Percentiles rank a stretch among this genome's conserved stretches.
Evolutionary conservation across 2,888 invertebrate species (phyloP).

Genomic region (Rhagonycha lutea): DNA sequence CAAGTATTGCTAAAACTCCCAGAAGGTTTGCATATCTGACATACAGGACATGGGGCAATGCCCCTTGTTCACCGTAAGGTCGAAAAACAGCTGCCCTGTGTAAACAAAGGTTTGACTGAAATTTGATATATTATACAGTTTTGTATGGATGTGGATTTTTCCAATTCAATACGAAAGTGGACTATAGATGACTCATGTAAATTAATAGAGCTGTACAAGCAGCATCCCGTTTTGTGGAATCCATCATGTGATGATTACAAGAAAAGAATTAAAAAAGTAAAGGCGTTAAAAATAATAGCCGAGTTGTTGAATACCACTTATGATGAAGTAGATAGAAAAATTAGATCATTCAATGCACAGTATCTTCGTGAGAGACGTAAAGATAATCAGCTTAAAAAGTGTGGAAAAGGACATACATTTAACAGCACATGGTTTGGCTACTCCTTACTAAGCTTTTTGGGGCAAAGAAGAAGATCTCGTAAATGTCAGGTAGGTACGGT

Average conservation of each 20-base stretch:
- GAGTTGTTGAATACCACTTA: constrained; percentile 3
- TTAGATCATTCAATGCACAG: neutral
- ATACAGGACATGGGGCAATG: too few species aligned
- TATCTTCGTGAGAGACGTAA: constrained; percentile 6
- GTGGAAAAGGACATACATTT: neutral
- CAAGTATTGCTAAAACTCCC: too few species aligned
- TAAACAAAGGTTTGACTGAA: neutral
- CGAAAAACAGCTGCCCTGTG: too few species aligned
- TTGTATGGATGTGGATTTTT: neutral
- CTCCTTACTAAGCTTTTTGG: neutral
- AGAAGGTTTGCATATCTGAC: too few species aligned
- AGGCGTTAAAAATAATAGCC: constrained; percentile 4
- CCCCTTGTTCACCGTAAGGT: too few species aligned
- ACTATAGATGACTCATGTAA: neutral
- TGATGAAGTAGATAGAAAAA: constrained; percentile 8
- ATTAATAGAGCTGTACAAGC: neutral
- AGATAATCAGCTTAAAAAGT: constrained; percentile 1
- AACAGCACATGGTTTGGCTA: constrained; percentile 9
- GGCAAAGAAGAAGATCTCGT: neutral
- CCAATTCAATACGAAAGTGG: neutral
- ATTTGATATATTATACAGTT: neutral
- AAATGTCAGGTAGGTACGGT: neutral
- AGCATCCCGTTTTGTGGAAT: constrained; percentile 2
- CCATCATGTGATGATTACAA: neutral
- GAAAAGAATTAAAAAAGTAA: neutral